These are phyloP conservation scores for Lepus townsendii DNA, from an alignment of 2,797 vertebrate genomes.

Conservation along the genomic window DNA sequence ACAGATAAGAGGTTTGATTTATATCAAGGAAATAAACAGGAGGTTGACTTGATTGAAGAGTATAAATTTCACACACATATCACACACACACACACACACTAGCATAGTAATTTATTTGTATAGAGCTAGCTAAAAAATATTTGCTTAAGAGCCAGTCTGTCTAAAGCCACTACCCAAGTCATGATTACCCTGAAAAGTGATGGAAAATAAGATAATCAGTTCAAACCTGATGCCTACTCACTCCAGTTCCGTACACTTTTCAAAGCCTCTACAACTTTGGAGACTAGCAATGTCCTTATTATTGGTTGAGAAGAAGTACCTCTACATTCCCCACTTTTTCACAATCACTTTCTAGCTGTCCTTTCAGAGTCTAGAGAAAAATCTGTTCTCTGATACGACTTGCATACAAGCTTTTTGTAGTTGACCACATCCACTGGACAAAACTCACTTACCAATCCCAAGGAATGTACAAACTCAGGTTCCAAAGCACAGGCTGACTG, in stretches of 20 bases:
- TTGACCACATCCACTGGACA: constrained; percentile 73
- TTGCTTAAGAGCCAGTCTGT: not conserved
- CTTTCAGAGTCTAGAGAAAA: constrained; percentile 51
- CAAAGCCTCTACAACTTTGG: not conserved
- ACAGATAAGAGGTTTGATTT: constrained; percentile 2
- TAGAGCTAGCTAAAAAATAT: not conserved
- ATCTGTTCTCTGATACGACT: constrained; percentile 58
- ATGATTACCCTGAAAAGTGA: not conserved
- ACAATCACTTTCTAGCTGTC: not conserved
- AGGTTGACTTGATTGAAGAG: not conserved
- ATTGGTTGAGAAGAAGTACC: not conserved
- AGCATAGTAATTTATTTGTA: constrained; percentile 14
- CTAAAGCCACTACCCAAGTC: constrained; percentile 1
- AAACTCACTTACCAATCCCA: constrained; percentile 72
- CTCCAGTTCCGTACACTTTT: not conserved
- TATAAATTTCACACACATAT: not conserved
- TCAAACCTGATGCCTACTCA: not conserved
- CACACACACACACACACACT: not conserved
- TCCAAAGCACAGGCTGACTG: constrained; percentile 77
- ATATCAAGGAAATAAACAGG: not conserved
- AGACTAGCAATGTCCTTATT: not conserved
- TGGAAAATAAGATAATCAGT: not conserved
- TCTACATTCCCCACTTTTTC: not conserved
- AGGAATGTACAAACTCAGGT: constrained; percentile 79
- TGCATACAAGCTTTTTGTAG: constrained; percentile 69